Evolutionary conservation across 2,888 invertebrate genomes (phyloP).

Genomic region (Platycheirus rosarum): DNA sequence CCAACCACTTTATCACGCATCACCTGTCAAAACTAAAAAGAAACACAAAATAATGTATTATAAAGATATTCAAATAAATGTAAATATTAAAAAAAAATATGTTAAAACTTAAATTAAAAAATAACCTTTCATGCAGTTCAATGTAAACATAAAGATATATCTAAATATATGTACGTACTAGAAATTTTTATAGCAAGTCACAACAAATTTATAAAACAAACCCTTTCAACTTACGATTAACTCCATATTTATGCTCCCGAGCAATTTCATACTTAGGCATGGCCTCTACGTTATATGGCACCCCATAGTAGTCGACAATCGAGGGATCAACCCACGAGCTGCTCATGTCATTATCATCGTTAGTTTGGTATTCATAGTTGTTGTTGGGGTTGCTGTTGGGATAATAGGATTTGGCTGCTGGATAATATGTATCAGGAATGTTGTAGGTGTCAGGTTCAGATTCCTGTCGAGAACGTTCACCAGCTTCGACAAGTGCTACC

Average conservation of each 20-base stretch:
- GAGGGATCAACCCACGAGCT: slow-evolving; percentile 80
- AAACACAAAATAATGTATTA: slow-evolving; percentile 12
- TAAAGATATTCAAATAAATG: background rate
- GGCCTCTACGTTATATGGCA: slow-evolving; percentile 80
- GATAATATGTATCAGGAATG: slow-evolving; percentile 62
- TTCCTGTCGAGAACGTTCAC: slow-evolving; percentile 80
- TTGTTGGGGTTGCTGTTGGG: slow-evolving; percentile 57
- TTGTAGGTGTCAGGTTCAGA: slow-evolving; percentile 77
- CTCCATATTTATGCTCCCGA: slow-evolving; percentile 79
- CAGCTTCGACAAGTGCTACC: slow-evolving; percentile 81
- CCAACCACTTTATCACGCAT: background rate
- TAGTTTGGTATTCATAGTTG: slow-evolving; percentile 73
- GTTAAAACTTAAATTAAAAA: slow-evolving; percentile 12
- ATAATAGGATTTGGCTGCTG: slow-evolving; percentile 75
- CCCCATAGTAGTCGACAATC: slow-evolving; percentile 80
- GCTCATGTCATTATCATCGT: slow-evolving; percentile 76
- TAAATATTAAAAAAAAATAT: background rate
- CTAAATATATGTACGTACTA: too few species aligned
- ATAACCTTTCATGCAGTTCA: slow-evolving; percentile 14
- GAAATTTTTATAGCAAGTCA: too few species aligned
- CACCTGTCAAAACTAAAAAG: slow-evolving; percentile 18
- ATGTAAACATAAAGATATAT: slow-evolving; percentile 15
- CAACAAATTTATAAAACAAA: background rate
- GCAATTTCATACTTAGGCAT: slow-evolving; percentile 80
- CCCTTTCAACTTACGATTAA: slow-evolving; percentile 78